Percentiles rank a stretch among this genome's conserved stretches.
These are phyloP conservation scores for Brienomyrus longianalis DNA, from an alignment of 2,113 vertebrate genomes.

Conservation along the genomic window DNA sequence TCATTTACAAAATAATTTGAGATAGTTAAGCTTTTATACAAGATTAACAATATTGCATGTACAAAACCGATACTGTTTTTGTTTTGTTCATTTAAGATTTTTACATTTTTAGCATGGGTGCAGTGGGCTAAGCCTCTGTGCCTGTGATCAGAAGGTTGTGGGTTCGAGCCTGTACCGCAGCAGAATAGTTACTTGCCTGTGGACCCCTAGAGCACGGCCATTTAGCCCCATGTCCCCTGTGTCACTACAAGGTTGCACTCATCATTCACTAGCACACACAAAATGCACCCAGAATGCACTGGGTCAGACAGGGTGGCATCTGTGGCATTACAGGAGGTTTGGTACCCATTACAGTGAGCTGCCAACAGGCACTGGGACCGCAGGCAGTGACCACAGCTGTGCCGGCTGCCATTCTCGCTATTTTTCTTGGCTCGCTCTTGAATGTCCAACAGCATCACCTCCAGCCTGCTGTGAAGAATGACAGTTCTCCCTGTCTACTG, in stretches of 20 bases:
- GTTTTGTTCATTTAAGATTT: too few relatives aligned
- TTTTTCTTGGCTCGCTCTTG: background rate
- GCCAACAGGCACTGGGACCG: background rate
- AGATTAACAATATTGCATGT: too few relatives aligned
- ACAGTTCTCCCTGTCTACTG: background rate
- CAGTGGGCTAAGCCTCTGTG: too few relatives aligned
- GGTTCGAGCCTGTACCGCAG: background rate
- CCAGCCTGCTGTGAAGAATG: background rate
- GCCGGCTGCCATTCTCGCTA: background rate
- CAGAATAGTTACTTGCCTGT: background rate
- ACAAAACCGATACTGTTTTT: too few relatives aligned
- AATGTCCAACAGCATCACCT: background rate
- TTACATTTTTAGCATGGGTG: too few relatives aligned
- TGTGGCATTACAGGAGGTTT: background rate
- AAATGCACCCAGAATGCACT: background rate
- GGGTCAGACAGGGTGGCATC: background rate
- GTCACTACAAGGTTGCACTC: background rate
- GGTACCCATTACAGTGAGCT: background rate
- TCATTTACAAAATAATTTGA: background rate
- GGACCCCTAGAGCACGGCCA: background rate
- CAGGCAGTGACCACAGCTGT: background rate
- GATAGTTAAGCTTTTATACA: too few relatives aligned
- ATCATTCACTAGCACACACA: background rate
- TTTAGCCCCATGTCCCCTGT: background rate
- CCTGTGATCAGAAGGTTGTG: background rate